phyloP scores from a whole-genome alignment of 2,113 vertebrate genomes.

The Camelus bactrianus region DNA sequence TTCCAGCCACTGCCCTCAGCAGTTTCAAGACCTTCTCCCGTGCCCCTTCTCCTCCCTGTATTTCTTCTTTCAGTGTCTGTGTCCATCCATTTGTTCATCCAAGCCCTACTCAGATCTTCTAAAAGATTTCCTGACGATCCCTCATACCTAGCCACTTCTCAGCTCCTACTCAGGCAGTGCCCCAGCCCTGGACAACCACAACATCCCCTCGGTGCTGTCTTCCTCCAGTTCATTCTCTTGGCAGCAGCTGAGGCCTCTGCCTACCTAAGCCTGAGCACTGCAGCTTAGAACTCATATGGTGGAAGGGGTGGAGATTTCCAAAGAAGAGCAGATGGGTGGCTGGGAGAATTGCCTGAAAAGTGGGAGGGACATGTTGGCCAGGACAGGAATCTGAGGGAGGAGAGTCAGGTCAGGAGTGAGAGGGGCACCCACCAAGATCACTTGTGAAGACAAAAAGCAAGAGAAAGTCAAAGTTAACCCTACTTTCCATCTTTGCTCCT shows the following conservation, averaged over 20 bases:
- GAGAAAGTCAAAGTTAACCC: background rate
- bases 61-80: background rate
- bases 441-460: background rate
- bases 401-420: background rate
- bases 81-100: background rate
- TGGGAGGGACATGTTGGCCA: fast-evolving
- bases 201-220: background rate
- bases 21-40: background rate
- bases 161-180: background rate
- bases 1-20: background rate
- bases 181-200: no score
- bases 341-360: background rate
- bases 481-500: background rate
- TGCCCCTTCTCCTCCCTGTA: background rate
- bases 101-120: background rate
- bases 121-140: background rate
- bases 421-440: no score
- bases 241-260: background rate
- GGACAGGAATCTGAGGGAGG: background rate
- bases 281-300: background rate
- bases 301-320: background rate
- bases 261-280: background rate
- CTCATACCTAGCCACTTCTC: background rate
- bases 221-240: background rate
- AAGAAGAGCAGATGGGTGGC: background rate